These are phyloP conservation scores for Alcedo atthis DNA, from an alignment of 2,797 vertebrate species.

Conservation along the genomic window DNA sequence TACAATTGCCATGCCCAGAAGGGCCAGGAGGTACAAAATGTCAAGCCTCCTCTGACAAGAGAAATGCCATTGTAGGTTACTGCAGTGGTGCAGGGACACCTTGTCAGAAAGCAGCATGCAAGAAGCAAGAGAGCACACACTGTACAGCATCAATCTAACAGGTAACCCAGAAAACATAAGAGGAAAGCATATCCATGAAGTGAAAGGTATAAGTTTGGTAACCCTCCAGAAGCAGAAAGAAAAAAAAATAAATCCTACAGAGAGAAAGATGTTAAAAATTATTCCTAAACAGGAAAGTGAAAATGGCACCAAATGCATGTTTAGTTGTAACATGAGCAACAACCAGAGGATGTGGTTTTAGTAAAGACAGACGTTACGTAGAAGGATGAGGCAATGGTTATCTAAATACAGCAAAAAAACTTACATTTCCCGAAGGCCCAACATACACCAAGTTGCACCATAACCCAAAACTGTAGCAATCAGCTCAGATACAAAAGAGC, in stretches of 20 bases:
- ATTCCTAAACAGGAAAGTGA: slow-evolving; percentile 14
- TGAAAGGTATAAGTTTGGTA: not conserved
- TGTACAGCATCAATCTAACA: not conserved
- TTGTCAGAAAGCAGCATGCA: not conserved
- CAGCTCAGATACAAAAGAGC: not conserved
- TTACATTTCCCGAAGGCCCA: not conserved
- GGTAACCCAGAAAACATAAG: not conserved
- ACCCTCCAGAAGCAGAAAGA: not conserved
- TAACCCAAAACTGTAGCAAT: not conserved
- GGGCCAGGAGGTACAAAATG: not conserved
- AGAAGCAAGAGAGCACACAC: not conserved
- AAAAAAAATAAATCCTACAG: not conserved
- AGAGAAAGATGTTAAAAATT: not conserved
- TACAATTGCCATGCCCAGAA: not conserved
- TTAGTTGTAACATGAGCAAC: slow-evolving; percentile 41
- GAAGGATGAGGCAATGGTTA: slow-evolving; percentile 34
- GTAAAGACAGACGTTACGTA: slow-evolving; percentile 26
- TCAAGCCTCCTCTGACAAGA: rapidly evolving
- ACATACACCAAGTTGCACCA: not conserved
- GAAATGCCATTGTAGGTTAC: not conserved
- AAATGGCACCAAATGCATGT: slow-evolving; percentile 18
- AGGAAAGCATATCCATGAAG: not conserved
- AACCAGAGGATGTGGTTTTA: slow-evolving; percentile 65
- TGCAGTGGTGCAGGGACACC: not conserved
- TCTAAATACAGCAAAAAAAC: slow-evolving; percentile 42